Evolutionary conservation across 2,888 invertebrate genomes (phyloP), one percentile per base, ranked within the genome.

Genomic region (Diogma glabrata): DNA sequence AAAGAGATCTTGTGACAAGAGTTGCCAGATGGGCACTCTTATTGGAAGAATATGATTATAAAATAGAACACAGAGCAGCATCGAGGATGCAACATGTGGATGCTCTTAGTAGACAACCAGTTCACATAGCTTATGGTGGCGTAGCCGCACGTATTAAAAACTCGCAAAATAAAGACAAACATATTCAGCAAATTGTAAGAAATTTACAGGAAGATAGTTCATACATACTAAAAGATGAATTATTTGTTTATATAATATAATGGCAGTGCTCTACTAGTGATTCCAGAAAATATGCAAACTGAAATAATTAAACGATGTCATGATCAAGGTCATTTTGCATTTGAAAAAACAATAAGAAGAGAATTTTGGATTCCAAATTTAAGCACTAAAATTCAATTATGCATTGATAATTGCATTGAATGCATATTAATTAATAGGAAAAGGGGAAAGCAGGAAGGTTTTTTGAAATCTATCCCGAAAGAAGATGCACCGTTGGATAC

Each of bases 231-330:
- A 46, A 46, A 24, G n/a, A 26, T 2, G 30, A 17, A 16, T 10
- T 52, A n/a, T n/a, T n/a, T n/a, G n/a, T n/a, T n/a, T n/a, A n/a
- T n/a, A n/a, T n/a, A 17, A 16, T 10, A 10, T 12, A 40, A 51
- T 9, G 54, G 51, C 4, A 24, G 49, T 19, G 20, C 49, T 14
- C 10, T 50, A 56, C 19, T 49, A 7, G 60, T 62, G 0, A 57
- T 66, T 17, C 66, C 67, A 1, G 60, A 55, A 26, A 19, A 16
- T 4, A 60, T 69, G 60, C 59, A 63, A 51, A 48, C 28, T 2
- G 60, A 67, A 50, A 58, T 67, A 8, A 66, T 67, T 6, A 56
- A 55, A 46, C 59, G 45, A 28, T 56, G 56, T 1, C 67, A 67
- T 54, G 62, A 62, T 36, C 55, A 54, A 17, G 65, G 67, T 22